These are phyloP conservation scores for Lordiphosa clarofinis DNA, from an alignment of 1,140 invertebrate genomes.

Conservation along the genomic window DNA sequence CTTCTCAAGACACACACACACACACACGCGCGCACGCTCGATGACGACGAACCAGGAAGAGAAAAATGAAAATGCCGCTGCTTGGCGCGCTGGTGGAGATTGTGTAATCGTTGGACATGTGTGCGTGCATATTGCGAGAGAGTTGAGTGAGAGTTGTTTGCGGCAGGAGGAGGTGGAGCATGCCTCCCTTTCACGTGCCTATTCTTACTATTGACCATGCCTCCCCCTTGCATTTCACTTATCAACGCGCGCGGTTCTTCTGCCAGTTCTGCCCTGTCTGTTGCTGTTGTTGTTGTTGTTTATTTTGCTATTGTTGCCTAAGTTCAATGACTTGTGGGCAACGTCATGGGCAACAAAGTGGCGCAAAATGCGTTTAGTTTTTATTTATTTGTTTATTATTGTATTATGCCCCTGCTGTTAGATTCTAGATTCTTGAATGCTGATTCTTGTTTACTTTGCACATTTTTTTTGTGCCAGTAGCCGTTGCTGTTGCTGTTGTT, in stretches of 20 bases:
- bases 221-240: slow-evolving; percentile 65
- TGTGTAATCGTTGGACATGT: slow-evolving; percentile 62
- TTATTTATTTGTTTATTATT: slow-evolving; percentile 69
- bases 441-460: slow-evolving; percentile 66
- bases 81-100: slow-evolving; percentile 42
- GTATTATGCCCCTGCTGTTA: slow-evolving; percentile 56
- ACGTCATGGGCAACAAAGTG: slow-evolving; percentile 75
- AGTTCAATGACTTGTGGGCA: slow-evolving; percentile 74
- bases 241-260: slow-evolving; percentile 36
- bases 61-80: slow-evolving; percentile 72
- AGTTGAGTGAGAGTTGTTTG: slow-evolving; percentile 71
- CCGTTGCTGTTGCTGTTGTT: slow-evolving; percentile 21
- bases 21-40: slow-evolving; percentile 36
- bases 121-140: slow-evolving; percentile 21
- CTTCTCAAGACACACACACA: slow-evolving; percentile 35
- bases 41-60: slow-evolving; percentile 73
- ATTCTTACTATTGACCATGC: slow-evolving; percentile 25
- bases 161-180: slow-evolving; percentile 8
- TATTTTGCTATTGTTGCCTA: slow-evolving; percentile 25
- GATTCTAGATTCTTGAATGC: slow-evolving; percentile 43
- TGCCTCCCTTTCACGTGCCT: slow-evolving; percentile 38
- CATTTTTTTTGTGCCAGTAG: slow-evolving; percentile 57
- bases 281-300: slow-evolving; percentile 29
- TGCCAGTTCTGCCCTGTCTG: slow-evolving; percentile 16
- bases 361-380: slow-evolving; percentile 73